phyloP scores from a whole-genome alignment of 1,140 invertebrate genomes.

The Oscheius sp. region DNA sequence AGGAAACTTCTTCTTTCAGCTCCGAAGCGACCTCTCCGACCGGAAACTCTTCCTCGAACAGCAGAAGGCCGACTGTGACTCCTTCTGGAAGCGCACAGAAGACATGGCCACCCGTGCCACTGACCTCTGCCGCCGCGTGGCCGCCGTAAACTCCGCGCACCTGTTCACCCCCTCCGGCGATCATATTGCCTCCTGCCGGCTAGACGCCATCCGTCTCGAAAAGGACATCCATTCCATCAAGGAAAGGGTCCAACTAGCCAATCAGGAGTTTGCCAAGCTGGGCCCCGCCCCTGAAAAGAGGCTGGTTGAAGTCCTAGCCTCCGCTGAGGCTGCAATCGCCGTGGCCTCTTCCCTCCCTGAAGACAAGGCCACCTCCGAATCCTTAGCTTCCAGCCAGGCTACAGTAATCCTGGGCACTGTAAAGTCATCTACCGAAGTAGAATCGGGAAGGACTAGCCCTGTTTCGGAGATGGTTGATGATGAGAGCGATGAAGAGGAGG shows the following conservation, averaged over 20 bases:
- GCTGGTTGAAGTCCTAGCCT: background rate
- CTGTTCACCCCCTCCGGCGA: conserved; percentile 25
- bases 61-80: conserved; percentile 10
- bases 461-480: background rate
- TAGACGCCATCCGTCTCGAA: conserved; percentile 1
- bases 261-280: background rate
- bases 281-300: background rate
- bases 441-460: background rate
- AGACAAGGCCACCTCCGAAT: background rate
- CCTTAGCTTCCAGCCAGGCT: background rate
- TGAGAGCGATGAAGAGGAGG: background rate
- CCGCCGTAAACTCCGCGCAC: conserved; percentile 14
- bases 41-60: background rate
- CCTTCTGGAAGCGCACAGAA: conserved; percentile 48
- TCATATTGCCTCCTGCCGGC: background rate
- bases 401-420: conserved; percentile 17
- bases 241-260: conserved; percentile 12
- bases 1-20: conserved; percentile 31
- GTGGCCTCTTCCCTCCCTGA: background rate
- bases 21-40: conserved; percentile 10
- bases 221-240: background rate
- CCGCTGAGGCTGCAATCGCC: background rate
- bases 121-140: background rate
- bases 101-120: conserved; percentile 15
- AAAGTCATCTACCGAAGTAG: too few relatives aligned